Evolutionary conservation across 2,797 vertebrate species (phyloP).

Genomic region (Acridotheres tristis): DNA sequence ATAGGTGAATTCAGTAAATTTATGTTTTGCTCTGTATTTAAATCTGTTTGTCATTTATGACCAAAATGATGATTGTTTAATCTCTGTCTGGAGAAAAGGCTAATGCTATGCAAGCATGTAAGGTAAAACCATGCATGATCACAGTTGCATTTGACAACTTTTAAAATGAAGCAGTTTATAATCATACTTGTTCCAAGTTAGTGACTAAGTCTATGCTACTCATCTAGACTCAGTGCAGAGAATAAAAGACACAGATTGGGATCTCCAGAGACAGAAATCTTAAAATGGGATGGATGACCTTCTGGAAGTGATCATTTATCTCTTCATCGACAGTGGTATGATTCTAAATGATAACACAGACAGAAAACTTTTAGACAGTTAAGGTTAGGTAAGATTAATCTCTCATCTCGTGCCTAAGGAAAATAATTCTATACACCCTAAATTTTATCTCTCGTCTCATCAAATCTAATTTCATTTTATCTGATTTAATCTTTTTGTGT

Average conservation of each 20-base stretch:
- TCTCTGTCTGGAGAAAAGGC: background rate
- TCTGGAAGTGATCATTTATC: conserved; percentile 2
- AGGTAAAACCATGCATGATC: background rate
- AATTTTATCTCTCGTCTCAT: background rate
- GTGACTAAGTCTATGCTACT: background rate
- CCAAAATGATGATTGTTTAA: background rate
- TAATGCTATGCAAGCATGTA: background rate
- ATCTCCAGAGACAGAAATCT: background rate
- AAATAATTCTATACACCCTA: background rate
- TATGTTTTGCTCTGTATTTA: background rate
- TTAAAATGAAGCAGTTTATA: background rate
- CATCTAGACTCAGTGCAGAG: background rate
- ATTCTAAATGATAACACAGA: background rate
- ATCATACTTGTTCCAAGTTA: background rate
- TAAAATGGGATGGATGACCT: background rate
- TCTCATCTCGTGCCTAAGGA: background rate
- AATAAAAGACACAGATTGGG: background rate
- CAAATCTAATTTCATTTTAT: background rate
- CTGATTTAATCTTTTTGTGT: background rate
- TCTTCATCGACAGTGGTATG: background rate
- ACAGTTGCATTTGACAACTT: background rate
- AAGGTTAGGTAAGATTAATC: conserved; percentile 43
- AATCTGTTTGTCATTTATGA: background rate
- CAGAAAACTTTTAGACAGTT: conserved; percentile 7
- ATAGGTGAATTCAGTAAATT: background rate